A percentile compares a stretch with the other conserved stretches of the same genome.
These are phyloP conservation scores for Muraenolepis orangiensis DNA, from an alignment of 2,797 vertebrate species.

Conservation along the genomic window DNA sequence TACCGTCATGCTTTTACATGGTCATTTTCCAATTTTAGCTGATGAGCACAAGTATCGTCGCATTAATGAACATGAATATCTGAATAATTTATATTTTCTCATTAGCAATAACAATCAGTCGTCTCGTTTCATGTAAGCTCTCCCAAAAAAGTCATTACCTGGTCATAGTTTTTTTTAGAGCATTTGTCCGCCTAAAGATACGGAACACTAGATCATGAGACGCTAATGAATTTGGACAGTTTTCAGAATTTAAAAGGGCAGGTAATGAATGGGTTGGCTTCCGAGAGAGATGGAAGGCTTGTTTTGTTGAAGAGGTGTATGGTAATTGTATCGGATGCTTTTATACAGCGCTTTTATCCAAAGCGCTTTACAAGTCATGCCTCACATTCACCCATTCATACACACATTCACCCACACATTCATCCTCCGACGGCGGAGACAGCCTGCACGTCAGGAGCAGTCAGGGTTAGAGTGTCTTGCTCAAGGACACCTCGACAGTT, in stretches of 20 bases:
- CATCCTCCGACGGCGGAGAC: too few relatives aligned
- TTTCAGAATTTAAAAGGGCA: constrained; percentile 39
- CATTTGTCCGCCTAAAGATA: constrained; percentile 46
- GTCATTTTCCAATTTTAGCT: background rate
- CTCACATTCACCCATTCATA: too few relatives aligned
- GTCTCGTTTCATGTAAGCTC: constrained; percentile 39
- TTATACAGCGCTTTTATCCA: too few relatives aligned
- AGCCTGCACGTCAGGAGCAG: too few relatives aligned
- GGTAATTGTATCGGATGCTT: too few relatives aligned
- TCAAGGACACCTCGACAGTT: too few relatives aligned
- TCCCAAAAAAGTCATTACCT: constrained; percentile 58
- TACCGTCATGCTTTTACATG: background rate
- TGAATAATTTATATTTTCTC: constrained; percentile 17
- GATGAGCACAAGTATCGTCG: background rate
- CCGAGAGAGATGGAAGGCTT: background rate
- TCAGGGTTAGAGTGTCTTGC: too few relatives aligned
- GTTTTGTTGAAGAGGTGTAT: background rate
- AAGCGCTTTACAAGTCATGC: too few relatives aligned
- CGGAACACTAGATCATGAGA: constrained; percentile 51
- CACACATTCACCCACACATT: too few relatives aligned
- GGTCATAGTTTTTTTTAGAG: constrained; percentile 44
- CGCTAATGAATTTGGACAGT: constrained; percentile 43
- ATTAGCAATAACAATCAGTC: constrained; percentile 38
- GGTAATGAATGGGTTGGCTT: constrained; percentile 17
- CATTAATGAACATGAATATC: constrained; percentile 13